Evolutionary conservation across 2,888 invertebrate species (phyloP), one percentile per base, ranked within the genome.

Genomic region (Megastigmus dorsalis): DNA sequence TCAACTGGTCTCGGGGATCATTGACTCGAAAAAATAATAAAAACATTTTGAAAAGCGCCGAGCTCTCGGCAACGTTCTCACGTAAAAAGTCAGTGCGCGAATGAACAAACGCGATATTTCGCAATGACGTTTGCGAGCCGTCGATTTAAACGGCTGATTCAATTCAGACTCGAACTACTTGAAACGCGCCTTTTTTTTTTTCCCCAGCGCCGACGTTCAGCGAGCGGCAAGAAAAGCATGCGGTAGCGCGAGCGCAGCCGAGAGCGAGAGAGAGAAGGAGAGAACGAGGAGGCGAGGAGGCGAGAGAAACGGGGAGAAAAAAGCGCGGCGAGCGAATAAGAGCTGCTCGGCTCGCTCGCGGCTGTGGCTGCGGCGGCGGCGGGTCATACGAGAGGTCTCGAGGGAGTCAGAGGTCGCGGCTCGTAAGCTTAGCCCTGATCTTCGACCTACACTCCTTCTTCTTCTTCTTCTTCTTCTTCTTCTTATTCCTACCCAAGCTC

Each of bases 391-490:
- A 26, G 45, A 57, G 65, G 57, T 57, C 60, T n/a, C 36, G 63
- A 63, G 68, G 59, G 74, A 83, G 84, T 85, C 85, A 81, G 72
- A 82, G 85, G 86, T 86, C 84, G 82, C 80, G 86, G 26, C 54
- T 26, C 13, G 15, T 33, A 43, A 33, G 84, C 84, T 85, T 26
- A 86, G 85, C 86, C 87, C 84, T 87, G 87, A 87, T 86, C 83
- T 82, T 79, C 78, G 83, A 83, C 82, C 71, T 30, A 36, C n/a
- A n/a, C 63, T 63, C 62, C 70, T 66, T 65, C 65, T 82, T 82
- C 81, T n/a, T n/a, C n/a, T n/a, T n/a, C n/a, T n/a, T n/a, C n/a
- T n/a, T n/a, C n/a, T n/a, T n/a, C n/a, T n/a, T n/a, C n/a, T n/a
- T n/a, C n/a, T n/a, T n/a, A n/a, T n/a, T n/a, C n/a, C n/a, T n/a